Evolutionary conservation across 2,113 vertebrate genomes (phyloP).

Genomic region (Sylvietta virens): DNA sequence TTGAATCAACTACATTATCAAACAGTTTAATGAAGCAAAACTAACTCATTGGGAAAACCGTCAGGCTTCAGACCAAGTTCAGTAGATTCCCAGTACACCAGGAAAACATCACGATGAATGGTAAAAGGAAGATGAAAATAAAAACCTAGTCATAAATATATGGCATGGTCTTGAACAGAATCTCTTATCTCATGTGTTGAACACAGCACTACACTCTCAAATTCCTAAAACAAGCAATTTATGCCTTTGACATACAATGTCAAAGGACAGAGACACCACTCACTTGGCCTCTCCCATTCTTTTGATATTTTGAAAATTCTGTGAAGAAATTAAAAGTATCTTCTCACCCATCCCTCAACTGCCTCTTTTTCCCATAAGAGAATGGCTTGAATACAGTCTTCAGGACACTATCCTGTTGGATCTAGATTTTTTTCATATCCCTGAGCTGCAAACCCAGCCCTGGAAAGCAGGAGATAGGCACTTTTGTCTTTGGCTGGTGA

Average conservation of each 20-base stretch:
- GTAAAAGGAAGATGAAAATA: background rate
- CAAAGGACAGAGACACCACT: background rate
- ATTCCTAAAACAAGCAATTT: background rate
- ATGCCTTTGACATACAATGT: background rate
- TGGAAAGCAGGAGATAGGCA: background rate
- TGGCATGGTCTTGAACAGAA: background rate
- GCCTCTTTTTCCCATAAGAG: background rate
- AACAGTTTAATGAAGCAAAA: background rate
- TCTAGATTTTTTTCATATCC: background rate
- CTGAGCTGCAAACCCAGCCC: background rate
- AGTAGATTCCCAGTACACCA: background rate
- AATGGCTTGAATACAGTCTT: background rate
- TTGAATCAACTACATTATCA: background rate
- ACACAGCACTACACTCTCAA: background rate
- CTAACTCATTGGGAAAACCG: background rate
- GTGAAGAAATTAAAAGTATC: background rate
- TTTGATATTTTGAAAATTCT: background rate
- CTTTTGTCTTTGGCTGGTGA: background rate
- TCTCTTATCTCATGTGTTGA: background rate
- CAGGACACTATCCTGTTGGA: background rate
- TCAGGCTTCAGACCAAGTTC: background rate
- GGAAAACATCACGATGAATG: background rate
- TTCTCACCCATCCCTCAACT: background rate
- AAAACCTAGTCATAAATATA: background rate
- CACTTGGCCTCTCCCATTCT: background rate